Percentiles rank a stretch among this genome's conserved stretches.
phyloP scores from a whole-genome alignment of 2,113 vertebrate species.

The Centropristis striata region DNA sequence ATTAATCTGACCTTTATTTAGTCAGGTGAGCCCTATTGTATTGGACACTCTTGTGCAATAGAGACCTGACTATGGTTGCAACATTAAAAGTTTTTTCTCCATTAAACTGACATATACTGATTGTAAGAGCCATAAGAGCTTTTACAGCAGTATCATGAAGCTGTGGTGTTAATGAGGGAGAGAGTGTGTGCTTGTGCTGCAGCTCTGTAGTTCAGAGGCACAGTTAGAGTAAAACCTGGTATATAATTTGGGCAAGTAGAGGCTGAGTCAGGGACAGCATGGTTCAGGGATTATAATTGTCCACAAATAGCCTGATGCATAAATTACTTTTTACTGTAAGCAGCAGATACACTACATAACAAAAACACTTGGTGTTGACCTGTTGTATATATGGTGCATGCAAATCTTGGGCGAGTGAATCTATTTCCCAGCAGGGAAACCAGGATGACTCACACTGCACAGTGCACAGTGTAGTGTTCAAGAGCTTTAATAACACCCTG shows the following conservation, averaged over 20 bases:
- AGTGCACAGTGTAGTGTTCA: background rate
- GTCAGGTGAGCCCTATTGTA: background rate
- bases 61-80: background rate
- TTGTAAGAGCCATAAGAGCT: background rate
- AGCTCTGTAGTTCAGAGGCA: conserved; percentile 5
- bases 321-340: background rate
- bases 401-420: background rate
- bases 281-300: conserved; percentile 40
- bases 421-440: background rate
- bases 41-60: background rate
- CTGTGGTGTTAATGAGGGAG: background rate
- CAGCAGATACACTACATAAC: background rate
- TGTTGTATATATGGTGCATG: background rate
- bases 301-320: conserved; percentile 32
- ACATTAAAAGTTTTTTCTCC: background rate
- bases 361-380: background rate
- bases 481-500: conserved; percentile 24
- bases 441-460: conserved; percentile 5
- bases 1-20: background rate
- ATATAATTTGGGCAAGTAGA: conserved; percentile 25
- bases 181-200: background rate
- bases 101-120: too few species aligned
- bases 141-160: background rate
- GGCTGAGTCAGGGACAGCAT: conserved; percentile 37
- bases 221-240: background rate